Conservation (phyloP, 2,797 vertebrate species). For the Rhincodon typus region DNA sequence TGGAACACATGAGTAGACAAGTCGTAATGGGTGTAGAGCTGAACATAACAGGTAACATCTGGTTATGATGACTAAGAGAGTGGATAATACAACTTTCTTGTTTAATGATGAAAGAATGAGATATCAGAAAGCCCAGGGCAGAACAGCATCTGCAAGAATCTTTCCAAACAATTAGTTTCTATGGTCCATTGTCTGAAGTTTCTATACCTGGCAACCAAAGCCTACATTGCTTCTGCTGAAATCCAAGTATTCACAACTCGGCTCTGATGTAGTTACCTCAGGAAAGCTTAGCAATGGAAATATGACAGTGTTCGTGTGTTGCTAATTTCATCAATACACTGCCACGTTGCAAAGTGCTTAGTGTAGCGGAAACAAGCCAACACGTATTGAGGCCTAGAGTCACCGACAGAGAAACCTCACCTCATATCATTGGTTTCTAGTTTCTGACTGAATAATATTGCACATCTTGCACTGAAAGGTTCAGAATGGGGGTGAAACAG, state of each 20-base stretch:
- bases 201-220: neutral
- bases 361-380: neutral
- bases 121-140: neutral
- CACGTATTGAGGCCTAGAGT: no score
- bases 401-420: neutral
- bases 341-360: neutral
- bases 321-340: neutral
- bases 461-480: neutral
- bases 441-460: neutral
- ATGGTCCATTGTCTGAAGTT: neutral
- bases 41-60: neutral
- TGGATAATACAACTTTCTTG: neutral
- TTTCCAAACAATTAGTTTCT: neutral
- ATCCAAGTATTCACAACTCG: neutral
- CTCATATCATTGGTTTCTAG: neutral
- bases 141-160: neutral
- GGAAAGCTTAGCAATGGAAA: neutral
- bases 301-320: neutral
- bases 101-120: neutral
- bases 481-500: conserved; percentile 16
- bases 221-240: neutral
- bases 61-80: neutral
- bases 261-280: neutral
- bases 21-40: neutral
- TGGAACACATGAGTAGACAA: neutral